Base-by-base conservation (phyloP, 2,113 vertebrate genomes). In the Nothoprocta perdicaria region DNA sequence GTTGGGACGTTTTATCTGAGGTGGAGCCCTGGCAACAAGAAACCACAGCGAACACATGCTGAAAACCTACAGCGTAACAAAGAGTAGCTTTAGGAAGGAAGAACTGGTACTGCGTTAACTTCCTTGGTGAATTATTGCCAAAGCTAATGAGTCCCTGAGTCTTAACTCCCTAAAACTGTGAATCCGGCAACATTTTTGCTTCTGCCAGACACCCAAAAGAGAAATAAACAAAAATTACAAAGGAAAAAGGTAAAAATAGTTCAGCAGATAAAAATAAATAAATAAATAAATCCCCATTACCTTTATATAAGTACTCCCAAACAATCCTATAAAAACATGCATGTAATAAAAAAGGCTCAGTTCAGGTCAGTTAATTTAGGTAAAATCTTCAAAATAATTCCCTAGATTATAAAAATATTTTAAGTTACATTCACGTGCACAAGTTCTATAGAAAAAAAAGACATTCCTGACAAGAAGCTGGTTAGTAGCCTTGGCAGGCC, bases 1-100 rank as follows among this genome's bases (percentile, higher is more conserved):
- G 94, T 91, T 99, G 61, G 98, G 98, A 60, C 98, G 98, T 95
- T 98, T 99, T 82, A 98, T 97, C 67, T 98, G 98, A 91, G 97
- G 96, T 74, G 98, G 98, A 92, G 96, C 97, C 97, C 98, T 99
- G 74, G 50, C 60, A 96, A 96, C 21, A 88, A 91, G 57, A 66
- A 92, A 91, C 15, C 76, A 89, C 76, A 92, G 95, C 16, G 80
- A 75, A 93, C 89, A 62, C 26, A 84, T 73, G 76, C 33, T 69
- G 72, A 65, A 66, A 93, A 76, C 21, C 21, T 48, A 11, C n/a
- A 52, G 63, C 0, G 1, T 18, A 57, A 73, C 74, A 74, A 55
- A 60, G 16, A 73, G 46, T 81, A 86, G 60, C 19, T 27, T 50
- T 66, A 63, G 62, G 55, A 93, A 88, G 55, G 68, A 88, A 69